Evolutionary conservation across 1,140 invertebrate species (phyloP), one percentile per base, ranked within the genome.

Genomic region (Heliconius eleuchia): DNA sequence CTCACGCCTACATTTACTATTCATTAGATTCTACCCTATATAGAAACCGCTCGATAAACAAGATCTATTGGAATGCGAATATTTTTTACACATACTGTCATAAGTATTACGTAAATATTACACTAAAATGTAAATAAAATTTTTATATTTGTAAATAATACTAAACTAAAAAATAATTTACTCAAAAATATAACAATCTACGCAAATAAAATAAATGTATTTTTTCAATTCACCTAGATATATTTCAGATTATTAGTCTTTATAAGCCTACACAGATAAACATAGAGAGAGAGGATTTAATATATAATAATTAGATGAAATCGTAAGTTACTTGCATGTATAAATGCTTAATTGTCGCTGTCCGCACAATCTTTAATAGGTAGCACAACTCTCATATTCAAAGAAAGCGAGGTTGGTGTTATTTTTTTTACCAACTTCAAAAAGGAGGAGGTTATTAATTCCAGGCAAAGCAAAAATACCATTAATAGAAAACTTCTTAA

Each of bases 11-110:
- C 83, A 88, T 91, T 92, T 88, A 80, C 82, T 89, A 91, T 92
- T 90, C 86, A 92, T 92, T 90, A 90, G 86, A 88, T 87, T 88
- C 85, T 83, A 84, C 85, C 86, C 85, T 87, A 89, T 88, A 90
- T 86, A 90, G 86, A 85, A 85, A 87, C 85, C 83, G 78, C 80
- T 87, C 86, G 78, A 79, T 91, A 91, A 86, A 88, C 85, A 30
- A 30, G 84, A 85, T 73, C 81, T 71, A 82, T 79, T 75, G 82
- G 85, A 85, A 87, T 87, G 84, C 79, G 82, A 77, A 84, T 85
- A 80, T 75, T 71, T 79, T 82, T 87, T 88, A 86, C 86, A 87
- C 76, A 73, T 73, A 30, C 60, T 66, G 13, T 30, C 27, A 30
- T 13, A 27, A 5, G 27, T 30, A 66, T 66, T 66, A 66, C 60